Conservation (phyloP, 37 sponge, comb jelly and placozoan genomes). For the Ephydatia muelleri region DNA sequence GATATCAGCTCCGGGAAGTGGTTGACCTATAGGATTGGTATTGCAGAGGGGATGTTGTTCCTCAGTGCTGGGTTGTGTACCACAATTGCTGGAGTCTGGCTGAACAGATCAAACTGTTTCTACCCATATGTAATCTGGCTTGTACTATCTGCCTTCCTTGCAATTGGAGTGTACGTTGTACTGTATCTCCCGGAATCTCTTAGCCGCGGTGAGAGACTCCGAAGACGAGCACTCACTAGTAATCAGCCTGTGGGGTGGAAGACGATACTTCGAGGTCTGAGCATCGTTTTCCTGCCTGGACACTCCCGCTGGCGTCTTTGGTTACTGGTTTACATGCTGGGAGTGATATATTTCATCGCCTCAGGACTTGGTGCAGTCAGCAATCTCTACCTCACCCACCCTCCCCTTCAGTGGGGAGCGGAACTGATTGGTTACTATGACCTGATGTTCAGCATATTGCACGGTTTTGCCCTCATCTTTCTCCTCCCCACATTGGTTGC, state of each 20-base stretch:
- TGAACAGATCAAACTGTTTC: constrained; percentile 30
- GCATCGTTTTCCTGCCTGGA: constrained; percentile 25
- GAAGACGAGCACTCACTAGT: neutral
- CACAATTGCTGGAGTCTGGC: constrained; percentile 22
- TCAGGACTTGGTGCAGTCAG: neutral
- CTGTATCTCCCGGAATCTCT: constrained; percentile 51
- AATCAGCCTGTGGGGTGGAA: neutral
- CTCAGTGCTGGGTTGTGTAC: constrained; percentile 23
- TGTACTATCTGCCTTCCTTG: neutral
- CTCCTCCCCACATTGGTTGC: constrained; percentile 42
- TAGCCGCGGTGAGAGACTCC: neutral
- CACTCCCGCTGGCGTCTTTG: constrained; percentile 40
- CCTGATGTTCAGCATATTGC: neutral
- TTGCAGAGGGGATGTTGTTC: constrained; percentile 46
- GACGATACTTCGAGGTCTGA: constrained; percentile 15
- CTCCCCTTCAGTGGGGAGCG: constrained; percentile 43
- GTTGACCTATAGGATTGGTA: constrained; percentile 38
- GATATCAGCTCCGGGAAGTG: constrained; percentile 45
- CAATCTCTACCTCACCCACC: constrained; percentile 31
- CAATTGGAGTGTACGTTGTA: constrained; percentile 21
- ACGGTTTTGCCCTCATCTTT: constrained; percentile 19
- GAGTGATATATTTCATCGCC: constrained; percentile 24
- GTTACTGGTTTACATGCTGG: neutral
- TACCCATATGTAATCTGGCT: constrained; percentile 20
- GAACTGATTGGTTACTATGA: constrained; percentile 16